Percentiles rank a stretch among this genome's conserved stretches.
These are phyloP conservation scores for Meteorus colon DNA, from an alignment of 2,888 invertebrate genomes.

Conservation along the genomic window DNA sequence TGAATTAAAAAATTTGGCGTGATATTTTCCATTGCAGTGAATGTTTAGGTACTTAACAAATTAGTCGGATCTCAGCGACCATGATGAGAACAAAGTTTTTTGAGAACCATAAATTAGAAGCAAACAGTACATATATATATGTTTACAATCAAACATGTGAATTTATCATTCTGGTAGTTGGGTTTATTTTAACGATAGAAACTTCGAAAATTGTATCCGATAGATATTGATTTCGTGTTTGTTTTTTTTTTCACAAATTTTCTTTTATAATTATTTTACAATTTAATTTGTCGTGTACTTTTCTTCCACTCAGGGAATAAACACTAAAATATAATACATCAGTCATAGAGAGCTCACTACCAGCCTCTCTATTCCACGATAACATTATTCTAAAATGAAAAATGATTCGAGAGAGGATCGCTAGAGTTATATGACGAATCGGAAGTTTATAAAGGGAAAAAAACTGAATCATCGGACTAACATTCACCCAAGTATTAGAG, in stretches of 20 bases:
- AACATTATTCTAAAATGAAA: background rate
- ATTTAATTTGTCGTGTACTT: conserved; percentile 17
- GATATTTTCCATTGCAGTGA: conserved; percentile 60
- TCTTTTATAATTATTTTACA: conserved; percentile 33
- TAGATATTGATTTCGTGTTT: conserved; percentile 37
- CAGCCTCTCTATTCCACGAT: background rate
- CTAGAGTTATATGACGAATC: too few relatives aligned
- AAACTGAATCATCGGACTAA: background rate
- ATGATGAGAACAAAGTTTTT: conserved; percentile 32
- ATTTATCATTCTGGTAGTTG: conserved; percentile 4
- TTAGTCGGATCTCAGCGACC: conserved; percentile 54
- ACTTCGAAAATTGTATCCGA: conserved; percentile 53
- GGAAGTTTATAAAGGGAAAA: background rate
- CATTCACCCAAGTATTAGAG: background rate
- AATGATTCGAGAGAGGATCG: too few relatives aligned
- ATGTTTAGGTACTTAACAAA: conserved; percentile 62
- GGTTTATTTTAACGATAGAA: conserved; percentile 32
- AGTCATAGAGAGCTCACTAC: background rate
- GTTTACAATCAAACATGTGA: conserved; percentile 19
- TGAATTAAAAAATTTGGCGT: conserved; percentile 59
- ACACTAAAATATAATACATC: conserved; percentile 60
- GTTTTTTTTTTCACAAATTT: conserved; percentile 32
- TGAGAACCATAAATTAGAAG: background rate
- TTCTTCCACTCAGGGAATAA: conserved; percentile 62
- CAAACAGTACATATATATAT: conserved; percentile 22